Evolutionary conservation across 2,797 vertebrate species (phyloP).

Genomic region (Enteromius thamalakanensis): DNA sequence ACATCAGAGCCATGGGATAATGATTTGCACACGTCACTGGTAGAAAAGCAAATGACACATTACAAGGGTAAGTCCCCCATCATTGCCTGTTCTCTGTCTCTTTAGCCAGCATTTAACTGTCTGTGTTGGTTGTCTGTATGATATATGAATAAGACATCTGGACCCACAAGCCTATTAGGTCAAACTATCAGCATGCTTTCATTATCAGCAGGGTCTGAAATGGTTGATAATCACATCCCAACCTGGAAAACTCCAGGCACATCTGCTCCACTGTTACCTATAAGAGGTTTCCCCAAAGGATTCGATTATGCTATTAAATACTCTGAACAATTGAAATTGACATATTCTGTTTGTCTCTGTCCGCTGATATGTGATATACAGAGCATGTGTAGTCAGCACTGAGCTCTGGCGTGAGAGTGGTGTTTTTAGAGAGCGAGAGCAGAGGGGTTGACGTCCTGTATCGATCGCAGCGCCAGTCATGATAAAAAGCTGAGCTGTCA

Average conservation of each 20-base stretch:
- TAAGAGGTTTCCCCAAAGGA: not conserved
- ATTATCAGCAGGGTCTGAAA: not conserved
- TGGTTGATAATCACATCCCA: not conserved
- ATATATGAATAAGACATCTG: slow-evolving; percentile 13
- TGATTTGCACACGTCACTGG: not conserved
- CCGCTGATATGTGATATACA: not conserved
- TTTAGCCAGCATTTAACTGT: not conserved
- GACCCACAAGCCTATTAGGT: not conserved
- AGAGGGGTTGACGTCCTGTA: slow-evolving; percentile 58
- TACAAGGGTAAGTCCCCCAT: not conserved
- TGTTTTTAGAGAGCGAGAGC: slow-evolving; percentile 63
- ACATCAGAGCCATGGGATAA: not conserved
- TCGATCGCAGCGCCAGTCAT: slow-evolving; percentile 49
- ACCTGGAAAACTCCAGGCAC: not conserved
- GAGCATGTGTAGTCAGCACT: not conserved
- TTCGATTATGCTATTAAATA: not conserved
- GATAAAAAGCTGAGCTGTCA: slow-evolving; percentile 61
- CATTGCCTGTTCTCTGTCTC: not conserved
- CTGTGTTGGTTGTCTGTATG: not conserved
- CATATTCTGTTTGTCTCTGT: not conserved
- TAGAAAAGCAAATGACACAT: not conserved
- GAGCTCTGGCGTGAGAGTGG: slow-evolving; percentile 15
- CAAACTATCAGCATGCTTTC: slow-evolving; percentile 16
- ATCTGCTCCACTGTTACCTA: not conserved
- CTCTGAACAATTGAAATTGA: not conserved